A percentile compares a stretch with the other conserved stretches of the same genome.
These are phyloP conservation scores for Linnaemya tessellans DNA, from an alignment of 2,888 invertebrate species.

Conservation along the genomic window DNA sequence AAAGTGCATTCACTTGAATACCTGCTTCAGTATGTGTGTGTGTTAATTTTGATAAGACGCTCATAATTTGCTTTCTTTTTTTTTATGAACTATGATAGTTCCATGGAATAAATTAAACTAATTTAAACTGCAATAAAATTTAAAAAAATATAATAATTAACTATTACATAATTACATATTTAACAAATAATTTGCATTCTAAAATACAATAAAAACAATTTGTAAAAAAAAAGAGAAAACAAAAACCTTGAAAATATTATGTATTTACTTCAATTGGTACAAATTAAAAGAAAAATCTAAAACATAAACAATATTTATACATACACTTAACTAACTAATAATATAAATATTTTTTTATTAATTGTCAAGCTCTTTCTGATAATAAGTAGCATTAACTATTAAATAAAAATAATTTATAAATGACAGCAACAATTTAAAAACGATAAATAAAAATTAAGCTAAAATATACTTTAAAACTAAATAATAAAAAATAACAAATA, in stretches of 20 bases:
- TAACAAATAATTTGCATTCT: conserved; percentile 58
- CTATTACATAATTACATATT: conserved; percentile 34
- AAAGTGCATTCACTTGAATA: too few species aligned
- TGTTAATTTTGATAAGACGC: background rate
- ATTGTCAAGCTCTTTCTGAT: conserved; percentile 73
- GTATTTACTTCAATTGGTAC: conserved; percentile 73
- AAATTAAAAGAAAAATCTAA: conserved; percentile 64
- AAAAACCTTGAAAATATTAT: conserved; percentile 44
- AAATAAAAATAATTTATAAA: conserved; percentile 46
- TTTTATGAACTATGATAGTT: conserved; percentile 57
- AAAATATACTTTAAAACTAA: conserved; percentile 54
- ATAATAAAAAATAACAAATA: conserved; percentile 42
- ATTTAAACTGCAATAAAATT: conserved; percentile 49
- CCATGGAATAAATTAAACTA: conserved; percentile 28
- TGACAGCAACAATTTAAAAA: conserved; percentile 32
- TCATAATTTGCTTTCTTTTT: background rate
- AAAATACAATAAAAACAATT: conserved; percentile 39
- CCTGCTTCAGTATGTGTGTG: too few species aligned
- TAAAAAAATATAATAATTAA: conserved; percentile 36
- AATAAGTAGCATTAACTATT: conserved; percentile 69
- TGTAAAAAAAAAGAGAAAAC: conserved; percentile 37
- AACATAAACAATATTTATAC: conserved; percentile 64
- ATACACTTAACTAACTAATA: conserved; percentile 75
- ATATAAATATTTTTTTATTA: conserved; percentile 72
- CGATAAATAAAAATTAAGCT: conserved; percentile 70